Percentiles rank a stretch among this genome's conserved stretches.
These are phyloP conservation scores for Lydus trimaculatus DNA, from an alignment of 2,888 invertebrate species.

Conservation along the genomic window DNA sequence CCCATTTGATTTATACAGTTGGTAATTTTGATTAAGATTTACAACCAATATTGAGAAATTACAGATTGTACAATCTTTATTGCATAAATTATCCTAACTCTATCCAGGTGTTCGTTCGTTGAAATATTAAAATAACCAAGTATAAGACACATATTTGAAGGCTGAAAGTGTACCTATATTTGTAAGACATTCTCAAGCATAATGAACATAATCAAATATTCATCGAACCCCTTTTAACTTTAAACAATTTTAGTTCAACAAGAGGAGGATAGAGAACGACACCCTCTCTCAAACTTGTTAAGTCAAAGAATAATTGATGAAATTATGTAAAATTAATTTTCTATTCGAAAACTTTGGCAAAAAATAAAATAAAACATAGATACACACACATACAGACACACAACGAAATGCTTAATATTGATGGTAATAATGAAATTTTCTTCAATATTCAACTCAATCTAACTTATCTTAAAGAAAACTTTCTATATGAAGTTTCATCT, in stretches of 20 bases:
- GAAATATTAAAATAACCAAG: neutral
- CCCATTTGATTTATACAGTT: neutral
- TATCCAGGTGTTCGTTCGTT: neutral
- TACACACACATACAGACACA: too few species aligned
- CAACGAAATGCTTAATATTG: too few species aligned
- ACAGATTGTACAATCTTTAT: neutral
- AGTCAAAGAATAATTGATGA: neutral
- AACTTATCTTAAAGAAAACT: neutral
- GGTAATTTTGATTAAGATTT: neutral
- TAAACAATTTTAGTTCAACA: neutral
- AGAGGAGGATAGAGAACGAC: neutral
- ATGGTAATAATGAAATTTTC: neutral
- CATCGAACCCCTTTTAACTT: neutral
- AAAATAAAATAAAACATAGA: neutral
- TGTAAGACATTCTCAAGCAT: neutral
- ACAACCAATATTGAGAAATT: neutral
- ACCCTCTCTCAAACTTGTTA: neutral
- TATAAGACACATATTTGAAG: neutral
- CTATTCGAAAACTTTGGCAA: neutral
- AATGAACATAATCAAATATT: neutral
- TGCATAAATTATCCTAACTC: neutral
- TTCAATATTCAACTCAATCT: neutral
- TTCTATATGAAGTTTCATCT: neutral
- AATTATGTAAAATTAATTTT: conserved; percentile 1
- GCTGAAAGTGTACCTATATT: neutral